Evolutionary conservation across 1,140 invertebrate genomes (phyloP), one percentile per base, ranked within the genome.

Genomic region (Aphidius ervi): DNA sequence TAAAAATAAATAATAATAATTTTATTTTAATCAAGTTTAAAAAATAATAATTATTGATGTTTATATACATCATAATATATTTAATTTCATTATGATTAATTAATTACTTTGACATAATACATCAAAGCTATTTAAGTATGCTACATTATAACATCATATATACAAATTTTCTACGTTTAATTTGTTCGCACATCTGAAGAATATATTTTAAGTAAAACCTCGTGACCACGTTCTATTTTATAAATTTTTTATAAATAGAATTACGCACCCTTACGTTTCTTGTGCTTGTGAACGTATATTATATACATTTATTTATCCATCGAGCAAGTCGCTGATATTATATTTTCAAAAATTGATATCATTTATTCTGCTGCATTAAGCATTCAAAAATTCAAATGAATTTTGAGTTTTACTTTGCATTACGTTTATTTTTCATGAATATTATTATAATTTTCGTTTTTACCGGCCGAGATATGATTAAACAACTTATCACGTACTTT

Each of bases 181-280:
- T 23, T 49, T 16, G 20, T 40, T 52, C 50, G 8, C 37, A 39
- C 8, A 39, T 52, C 37, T 4, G 50, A 49, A 16, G 48, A 49
- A 49, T 49, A 49, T 39, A 31, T 52, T n/a, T 39, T 39, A 52
- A 39, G 31, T 52, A 39, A 31, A 31, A 31, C 3, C 42, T 8
- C 4, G 42, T 43, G 42, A 43, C 42, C 9, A 43, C 42, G 42
- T 8, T 10, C 42, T 43, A 10, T 43, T 7, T 10, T 10, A 5
- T 43, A 10, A 8, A 5, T 3, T 43, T 48, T 59, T 55, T 63
- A 59, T 63, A 63, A 63, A 63, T 63, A 63, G 56, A 62, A 46
- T 31, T 31, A 59, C 23, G 53, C 57, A 50, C 56, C 62, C 55
- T 59, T 58, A 63, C 43, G 20, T 59, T 52, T 47, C 47, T 37